Evolutionary conservation across 2,888 invertebrate genomes (phyloP).

Genomic region (Ischnus inquisitorius): DNA sequence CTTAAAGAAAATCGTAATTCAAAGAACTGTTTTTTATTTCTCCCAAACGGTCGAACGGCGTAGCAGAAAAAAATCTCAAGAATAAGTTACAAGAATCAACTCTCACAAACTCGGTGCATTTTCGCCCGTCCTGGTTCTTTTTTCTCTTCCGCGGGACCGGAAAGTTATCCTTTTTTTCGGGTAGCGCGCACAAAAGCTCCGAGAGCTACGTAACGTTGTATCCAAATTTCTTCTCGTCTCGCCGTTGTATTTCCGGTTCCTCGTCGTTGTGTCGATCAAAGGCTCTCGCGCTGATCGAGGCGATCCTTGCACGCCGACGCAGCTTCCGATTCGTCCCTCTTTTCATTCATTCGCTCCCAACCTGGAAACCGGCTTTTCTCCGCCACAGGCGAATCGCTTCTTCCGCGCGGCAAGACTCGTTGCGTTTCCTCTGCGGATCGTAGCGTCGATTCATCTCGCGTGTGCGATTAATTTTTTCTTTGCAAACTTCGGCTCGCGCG

Average conservation of each 20-base stretch:
- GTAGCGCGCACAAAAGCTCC: conserved; percentile 58
- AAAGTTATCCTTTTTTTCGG: conserved; percentile 75
- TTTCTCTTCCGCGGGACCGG: conserved; percentile 12
- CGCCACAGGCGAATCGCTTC: not conserved
- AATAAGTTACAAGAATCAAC: conserved; percentile 55
- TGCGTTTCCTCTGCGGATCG: not conserved
- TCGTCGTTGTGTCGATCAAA: conserved; percentile 62
- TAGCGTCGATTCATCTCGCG: not conserved
- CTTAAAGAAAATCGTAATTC: not conserved
- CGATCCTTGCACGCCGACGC: conserved; percentile 4
- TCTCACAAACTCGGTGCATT: conserved; percentile 42
- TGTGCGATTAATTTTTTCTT: not conserved
- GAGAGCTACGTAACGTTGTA: not conserved
- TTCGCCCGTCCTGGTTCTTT: conserved; percentile 38
- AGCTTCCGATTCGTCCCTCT: conserved; percentile 18
- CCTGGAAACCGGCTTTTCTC: conserved; percentile 7
- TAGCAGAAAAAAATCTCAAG: not conserved
- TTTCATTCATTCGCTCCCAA: conserved; percentile 58
- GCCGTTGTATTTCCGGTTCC: conserved; percentile 69
- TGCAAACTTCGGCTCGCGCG: not conserved
- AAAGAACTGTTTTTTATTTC: not conserved
- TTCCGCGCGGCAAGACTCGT: not conserved
- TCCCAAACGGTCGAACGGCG: no score
- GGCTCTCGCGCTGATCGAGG: conserved; percentile 44
- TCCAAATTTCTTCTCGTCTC: conserved; percentile 27